phyloP scores from a whole-genome alignment of 2,113 vertebrate genomes.

The Rhabdomys dilectus region DNA sequence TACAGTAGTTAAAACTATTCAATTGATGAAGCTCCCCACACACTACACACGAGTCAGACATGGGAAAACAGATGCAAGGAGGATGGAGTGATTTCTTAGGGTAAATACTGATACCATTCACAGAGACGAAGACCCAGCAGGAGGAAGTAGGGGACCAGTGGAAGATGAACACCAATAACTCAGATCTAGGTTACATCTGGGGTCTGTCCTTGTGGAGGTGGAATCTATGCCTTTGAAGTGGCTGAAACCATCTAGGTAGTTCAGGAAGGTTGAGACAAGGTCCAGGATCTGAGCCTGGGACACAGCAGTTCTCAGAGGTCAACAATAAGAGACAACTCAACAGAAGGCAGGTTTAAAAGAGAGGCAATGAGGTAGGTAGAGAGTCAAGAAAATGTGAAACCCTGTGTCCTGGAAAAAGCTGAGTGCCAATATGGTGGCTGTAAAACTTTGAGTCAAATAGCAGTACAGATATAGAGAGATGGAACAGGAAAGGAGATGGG shows the following conservation, averaged over 20 bases:
- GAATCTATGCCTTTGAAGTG: not conserved
- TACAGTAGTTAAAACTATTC: not conserved
- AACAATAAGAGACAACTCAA: not conserved
- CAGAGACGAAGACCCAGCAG: not conserved
- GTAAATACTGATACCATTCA: not conserved
- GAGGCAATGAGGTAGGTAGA: not conserved
- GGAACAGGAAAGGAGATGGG: not conserved
- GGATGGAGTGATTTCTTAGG: not conserved
- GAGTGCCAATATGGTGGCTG: not conserved
- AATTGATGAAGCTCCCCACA: not conserved
- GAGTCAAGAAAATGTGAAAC: not conserved
- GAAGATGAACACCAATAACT: too few species aligned
- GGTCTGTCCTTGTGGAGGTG: not conserved
- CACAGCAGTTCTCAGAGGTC: not conserved
- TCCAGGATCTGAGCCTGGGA: not conserved
- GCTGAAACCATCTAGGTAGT: not conserved
- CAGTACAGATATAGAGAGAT: not conserved
- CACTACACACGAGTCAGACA: not conserved
- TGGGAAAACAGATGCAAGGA: not conserved
- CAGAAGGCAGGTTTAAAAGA: not conserved
- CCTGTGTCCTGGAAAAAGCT: not conserved
- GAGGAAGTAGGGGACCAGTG: not conserved
- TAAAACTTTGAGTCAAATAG: not conserved
- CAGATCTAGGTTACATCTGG: not conserved
- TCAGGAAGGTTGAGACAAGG: not conserved